These are phyloP conservation scores for Tricholauxania praeusta DNA, from an alignment of 2,888 invertebrate genomes.

Conservation along the genomic window DNA sequence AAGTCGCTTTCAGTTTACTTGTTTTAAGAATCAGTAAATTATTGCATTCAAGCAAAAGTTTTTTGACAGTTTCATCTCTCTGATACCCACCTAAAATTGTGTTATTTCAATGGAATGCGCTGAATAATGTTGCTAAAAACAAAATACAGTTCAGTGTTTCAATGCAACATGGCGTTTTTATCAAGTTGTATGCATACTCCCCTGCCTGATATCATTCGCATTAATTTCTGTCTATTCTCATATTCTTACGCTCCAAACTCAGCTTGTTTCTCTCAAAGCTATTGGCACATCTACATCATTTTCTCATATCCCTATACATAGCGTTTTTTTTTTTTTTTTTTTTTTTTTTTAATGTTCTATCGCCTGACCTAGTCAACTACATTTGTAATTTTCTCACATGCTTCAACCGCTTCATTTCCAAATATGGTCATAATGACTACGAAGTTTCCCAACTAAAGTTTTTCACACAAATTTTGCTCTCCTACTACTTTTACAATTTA, in stretches of 20 bases:
- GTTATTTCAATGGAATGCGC: not conserved
- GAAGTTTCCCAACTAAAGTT: no score
- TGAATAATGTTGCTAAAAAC: not conserved
- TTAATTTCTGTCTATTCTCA: no score
- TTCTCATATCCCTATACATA: not conserved
- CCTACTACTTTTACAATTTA: no score
- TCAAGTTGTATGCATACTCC: no score
- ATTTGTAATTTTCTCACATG: constrained; percentile 17
- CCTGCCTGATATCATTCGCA: no score
- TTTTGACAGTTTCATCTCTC: no score
- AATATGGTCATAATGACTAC: constrained; percentile 25
- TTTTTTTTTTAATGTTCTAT: not conserved
- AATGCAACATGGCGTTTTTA: not conserved
- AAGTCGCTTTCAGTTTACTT: not conserved
- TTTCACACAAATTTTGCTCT: no score
- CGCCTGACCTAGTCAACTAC: constrained; percentile 38
- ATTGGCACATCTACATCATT: not conserved
- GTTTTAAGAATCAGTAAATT: no score
- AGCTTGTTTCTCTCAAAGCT: not conserved
- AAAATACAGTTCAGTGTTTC: not conserved
- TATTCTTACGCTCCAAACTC: not conserved
- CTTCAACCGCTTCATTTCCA: constrained; percentile 4
- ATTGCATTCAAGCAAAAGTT: no score
- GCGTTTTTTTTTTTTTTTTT: not conserved
- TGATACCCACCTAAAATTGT: no score